A percentile compares a stretch with the other conserved stretches of the same genome.
Evolutionary conservation across 1,140 invertebrate genomes (phyloP).

Genomic region (Stegodyphus mimosarum): DNA sequence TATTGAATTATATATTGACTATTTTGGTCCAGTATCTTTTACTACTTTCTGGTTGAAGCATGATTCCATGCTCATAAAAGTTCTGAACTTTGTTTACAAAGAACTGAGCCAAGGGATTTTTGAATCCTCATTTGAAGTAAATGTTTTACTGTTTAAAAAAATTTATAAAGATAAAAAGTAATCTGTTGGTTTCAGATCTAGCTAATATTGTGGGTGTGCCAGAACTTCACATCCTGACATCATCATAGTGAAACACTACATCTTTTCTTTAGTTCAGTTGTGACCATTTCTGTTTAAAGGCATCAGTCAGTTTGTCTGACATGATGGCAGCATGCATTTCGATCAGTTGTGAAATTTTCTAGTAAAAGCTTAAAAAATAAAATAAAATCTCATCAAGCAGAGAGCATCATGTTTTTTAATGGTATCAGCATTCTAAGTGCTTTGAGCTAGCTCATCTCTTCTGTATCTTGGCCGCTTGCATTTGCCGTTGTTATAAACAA

Average conservation of each 20-base stretch:
- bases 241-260: conserved; percentile 1
- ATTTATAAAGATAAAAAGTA: neutral
- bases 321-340: neutral
- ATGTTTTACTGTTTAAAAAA: neutral
- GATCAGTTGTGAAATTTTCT: neutral
- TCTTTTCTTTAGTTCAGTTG: neutral
- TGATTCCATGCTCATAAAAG: conserved; percentile 24
- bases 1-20: conserved; percentile 12
- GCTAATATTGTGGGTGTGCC: neutral
- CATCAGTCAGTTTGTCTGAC: conserved; percentile 1
- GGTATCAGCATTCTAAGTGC: neutral
- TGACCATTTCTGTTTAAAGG: conserved; percentile 6
- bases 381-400: neutral
- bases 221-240: neutral
- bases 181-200: neutral
- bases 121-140: conserved; percentile 16
- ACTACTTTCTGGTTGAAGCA: conserved; percentile 9
- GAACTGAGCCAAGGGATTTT: conserved; percentile 24
- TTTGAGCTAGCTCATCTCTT: conserved; percentile 13
- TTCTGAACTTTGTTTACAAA: conserved; percentile 10
- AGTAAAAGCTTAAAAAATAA: neutral
- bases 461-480: neutral
- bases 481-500: neutral
- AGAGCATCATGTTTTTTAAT: neutral
- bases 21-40: conserved; percentile 24